Evolutionary conservation across 1,140 invertebrate species (phyloP).

Genomic region (Leptopilina clavipes): DNA sequence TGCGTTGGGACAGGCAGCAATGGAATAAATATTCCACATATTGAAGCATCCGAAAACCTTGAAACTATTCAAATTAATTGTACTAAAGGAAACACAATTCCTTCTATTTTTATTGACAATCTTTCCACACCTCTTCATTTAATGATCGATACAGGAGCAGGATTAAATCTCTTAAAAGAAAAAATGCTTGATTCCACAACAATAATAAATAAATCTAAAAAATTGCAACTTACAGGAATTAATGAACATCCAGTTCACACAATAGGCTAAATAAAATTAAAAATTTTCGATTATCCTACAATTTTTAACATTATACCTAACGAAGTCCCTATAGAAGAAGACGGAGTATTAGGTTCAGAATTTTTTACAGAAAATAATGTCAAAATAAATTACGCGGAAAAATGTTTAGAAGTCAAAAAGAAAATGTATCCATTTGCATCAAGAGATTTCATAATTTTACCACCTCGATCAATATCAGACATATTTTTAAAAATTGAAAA

Average conservation of each 20-base stretch:
- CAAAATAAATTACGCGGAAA: constrained; percentile 28
- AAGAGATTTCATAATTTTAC: constrained; percentile 14
- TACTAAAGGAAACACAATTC: no score
- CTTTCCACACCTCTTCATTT: neutral
- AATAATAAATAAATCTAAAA: neutral
- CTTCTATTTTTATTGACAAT: no score
- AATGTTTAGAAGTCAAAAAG: constrained; percentile 30
- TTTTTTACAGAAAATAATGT: constrained; percentile 27
- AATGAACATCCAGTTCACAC: constrained; percentile 21
- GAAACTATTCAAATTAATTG: no score
- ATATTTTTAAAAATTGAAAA: neutral
- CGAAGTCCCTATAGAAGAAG: constrained; percentile 33
- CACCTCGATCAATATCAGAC: constrained; percentile 13
- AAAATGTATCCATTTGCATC: constrained; percentile 33
- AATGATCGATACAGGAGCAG: constrained; percentile 35
- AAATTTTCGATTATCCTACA: neutral
- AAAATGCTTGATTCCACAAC: neutral
- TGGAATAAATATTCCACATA: no score
- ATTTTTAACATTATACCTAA: constrained; percentile 20
- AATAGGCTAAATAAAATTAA: neutral
- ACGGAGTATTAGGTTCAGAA: constrained; percentile 34
- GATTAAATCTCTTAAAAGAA: constrained; percentile 29
- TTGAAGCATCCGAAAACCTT: no score
- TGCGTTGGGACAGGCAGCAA: no score
- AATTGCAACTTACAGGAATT: constrained; percentile 35